Percentiles rank a stretch among this genome's conserved stretches.
Evolutionary conservation across 2,888 invertebrate species (phyloP).

Genomic region (Cosmopolites sordidus): DNA sequence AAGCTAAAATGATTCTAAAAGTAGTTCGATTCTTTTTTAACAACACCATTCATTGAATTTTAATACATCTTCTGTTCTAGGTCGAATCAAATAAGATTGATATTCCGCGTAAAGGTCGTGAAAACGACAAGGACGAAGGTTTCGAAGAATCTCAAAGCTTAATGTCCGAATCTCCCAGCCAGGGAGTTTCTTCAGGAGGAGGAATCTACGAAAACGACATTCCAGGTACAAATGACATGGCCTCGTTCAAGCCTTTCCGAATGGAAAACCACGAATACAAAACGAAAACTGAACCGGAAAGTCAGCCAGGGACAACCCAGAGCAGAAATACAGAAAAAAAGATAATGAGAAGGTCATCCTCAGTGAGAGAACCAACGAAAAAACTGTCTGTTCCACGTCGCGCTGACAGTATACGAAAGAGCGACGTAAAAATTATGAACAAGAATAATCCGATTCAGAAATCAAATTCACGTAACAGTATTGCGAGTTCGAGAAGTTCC

Average conservation of each 20-base stretch:
- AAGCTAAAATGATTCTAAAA: no score
- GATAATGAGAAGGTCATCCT: slow-evolving; percentile 35
- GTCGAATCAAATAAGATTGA: slow-evolving; percentile 38
- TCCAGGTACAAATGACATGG: slow-evolving; percentile 43
- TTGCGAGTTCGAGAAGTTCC: slow-evolving; percentile 79
- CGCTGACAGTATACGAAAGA: slow-evolving; percentile 45
- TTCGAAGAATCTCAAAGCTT: slow-evolving; percentile 87
- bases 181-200: slow-evolving; percentile 74
- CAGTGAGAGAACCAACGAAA: slow-evolving; percentile 36
- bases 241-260: slow-evolving; percentile 10
- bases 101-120: slow-evolving; percentile 46
- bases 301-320: neutral
- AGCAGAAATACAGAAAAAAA: slow-evolving; percentile 3
- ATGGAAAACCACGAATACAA: neutral
- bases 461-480: slow-evolving; percentile 72
- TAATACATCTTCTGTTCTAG: slow-evolving; percentile 8
- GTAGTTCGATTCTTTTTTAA: no score
- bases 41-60: no score
- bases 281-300: neutral
- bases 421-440: slow-evolving; percentile 38
- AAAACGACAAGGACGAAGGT: slow-evolving; percentile 83
- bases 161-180: slow-evolving; percentile 81
- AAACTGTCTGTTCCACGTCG: slow-evolving; percentile 43
- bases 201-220: slow-evolving; percentile 53
- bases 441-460: slow-evolving; percentile 58